Evolutionary conservation across 2,888 invertebrate genomes (phyloP), one percentile per base, ranked within the genome.

Genomic region (Drosophila parthenogenetica): DNA sequence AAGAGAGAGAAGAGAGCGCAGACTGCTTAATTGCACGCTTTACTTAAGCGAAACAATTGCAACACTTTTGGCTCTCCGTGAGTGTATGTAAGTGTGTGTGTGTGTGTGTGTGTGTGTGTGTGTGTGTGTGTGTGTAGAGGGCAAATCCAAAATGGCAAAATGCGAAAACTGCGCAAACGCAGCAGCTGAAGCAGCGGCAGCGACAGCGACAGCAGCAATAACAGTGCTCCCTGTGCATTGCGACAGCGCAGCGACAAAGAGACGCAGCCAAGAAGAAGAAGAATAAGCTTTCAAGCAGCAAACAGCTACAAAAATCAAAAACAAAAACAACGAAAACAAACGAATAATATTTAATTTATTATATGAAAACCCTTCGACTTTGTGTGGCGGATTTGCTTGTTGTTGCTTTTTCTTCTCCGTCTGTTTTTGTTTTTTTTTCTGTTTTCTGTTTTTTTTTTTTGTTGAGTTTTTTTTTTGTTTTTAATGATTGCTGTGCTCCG

Each of bases 401-500:
- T 55, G 19, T 43, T 29, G 51, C 11, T 39, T 29, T 53, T 39
- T 50, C 54, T 46, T 54, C 45, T 46, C 10, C 25, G 53, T 25
- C 19, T 66, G 42, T 64, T 40, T 64, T 54, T 65, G 51, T 71
- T 63, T 69, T 49, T 68, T 49, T 68, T 65, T 70, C 35, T 54
- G 16, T 61, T 16, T 66, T 58, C 49, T 45, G 25, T 22, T 64
- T 78, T 61, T 42, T 64, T 54, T 75, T 50, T n/a, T n/a, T n/a
- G n/a, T n/a, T n/a, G n/a, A 53, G 73, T 67, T 50, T 46, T 60
- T 39, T 51, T 25, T 70, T 53, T 62, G 54, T 58, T 75, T 75
- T 77, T 79, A 68, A 83, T 82, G 75, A 69, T 72, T 88, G 71
- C 79, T 85, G 75, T 84, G 88, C 83, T 83, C 88, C 86, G 86